Base-by-base conservation (phyloP, 2,797 vertebrate genomes). In the Danio albolineatus region DNA sequence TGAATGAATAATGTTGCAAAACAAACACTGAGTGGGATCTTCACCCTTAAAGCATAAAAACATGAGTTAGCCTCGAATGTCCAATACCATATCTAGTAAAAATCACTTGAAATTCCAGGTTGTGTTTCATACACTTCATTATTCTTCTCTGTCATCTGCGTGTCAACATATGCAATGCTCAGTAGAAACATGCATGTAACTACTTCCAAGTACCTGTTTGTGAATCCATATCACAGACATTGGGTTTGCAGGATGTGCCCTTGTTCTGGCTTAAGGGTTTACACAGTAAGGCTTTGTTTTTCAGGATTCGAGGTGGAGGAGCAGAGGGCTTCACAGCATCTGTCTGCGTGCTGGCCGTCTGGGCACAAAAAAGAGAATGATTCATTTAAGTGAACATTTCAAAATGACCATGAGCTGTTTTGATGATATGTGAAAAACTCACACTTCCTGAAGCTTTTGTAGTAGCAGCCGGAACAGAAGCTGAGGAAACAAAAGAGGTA, bases 241-340 rank as follows among this genome's bases (percentile, higher is more conserved):
- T 96, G 44, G 96, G 95, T 89, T 93, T 97, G 89, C 98, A 99
- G 0, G 96, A 96, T 16, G 97, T 94, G 46, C 96, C 98, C 91
- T 98, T 98, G 84, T 97, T 98, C 88, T 97, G 96, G 57, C 95
- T 97, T 87, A 99, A 94, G 1, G 98, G 98, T 62, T 95, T 95
- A 85, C 98, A 99, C 59, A 99, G 89, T 49, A 99, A 90, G 9
- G 97, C 96, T 88, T 99, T 99, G 92, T 99, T 99, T 92, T 99
- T 99, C 43, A 99, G 93, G 74, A 96, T 90, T 77, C 95, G 94
- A 9, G 93, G 92, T 16, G 91, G 90, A 5, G 95, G 87, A 2
- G 90, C 91, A 12, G 94, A 73, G 48, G 91, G 76, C 86, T 95
- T 96, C 51, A 91, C 87, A 5, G 89, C 76, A 67, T 98, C 97